Percentiles rank a stretch among this genome's conserved stretches.
phyloP scores from a whole-genome alignment of 2,888 invertebrate species.

The Uloborus plumipes region DNA sequence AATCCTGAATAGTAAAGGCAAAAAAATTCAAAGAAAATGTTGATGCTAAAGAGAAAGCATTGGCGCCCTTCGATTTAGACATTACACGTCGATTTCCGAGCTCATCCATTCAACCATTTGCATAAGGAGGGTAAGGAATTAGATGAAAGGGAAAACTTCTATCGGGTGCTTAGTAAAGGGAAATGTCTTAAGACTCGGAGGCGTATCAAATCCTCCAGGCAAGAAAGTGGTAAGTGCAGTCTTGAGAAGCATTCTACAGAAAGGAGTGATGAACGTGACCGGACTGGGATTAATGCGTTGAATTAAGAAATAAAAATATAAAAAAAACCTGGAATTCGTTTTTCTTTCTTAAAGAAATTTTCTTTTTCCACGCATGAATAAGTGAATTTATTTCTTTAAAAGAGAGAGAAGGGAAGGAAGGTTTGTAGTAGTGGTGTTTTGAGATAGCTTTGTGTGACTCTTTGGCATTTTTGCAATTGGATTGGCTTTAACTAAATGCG shows the following conservation, averaged over 20 bases:
- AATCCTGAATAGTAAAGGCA: conserved; percentile 22
- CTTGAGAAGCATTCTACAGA: conserved; percentile 26
- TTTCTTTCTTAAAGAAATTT: conserved; percentile 34
- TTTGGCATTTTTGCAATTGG: no score
- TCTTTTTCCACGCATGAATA: conserved; percentile 26
- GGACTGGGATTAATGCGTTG: conserved; percentile 36
- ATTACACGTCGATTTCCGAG: conserved; percentile 46
- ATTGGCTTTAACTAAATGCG: no score
- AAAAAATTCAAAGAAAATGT: conserved; percentile 13
- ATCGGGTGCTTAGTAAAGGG: conserved; percentile 45
- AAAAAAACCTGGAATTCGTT: conserved; percentile 37
- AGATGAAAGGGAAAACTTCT: conserved; percentile 49
- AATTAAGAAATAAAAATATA: conserved; percentile 48
- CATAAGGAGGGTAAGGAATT: conserved; percentile 58
- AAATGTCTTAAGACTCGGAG: conserved; percentile 55
- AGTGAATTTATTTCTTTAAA: conserved; percentile 31
- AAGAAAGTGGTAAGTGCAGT: conserved; percentile 55
- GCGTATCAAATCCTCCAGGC: conserved; percentile 49
- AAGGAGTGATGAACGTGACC: conserved; percentile 49
- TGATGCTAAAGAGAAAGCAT: conserved; percentile 46
- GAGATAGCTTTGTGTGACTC: conserved; percentile 1
- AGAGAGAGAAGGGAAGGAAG: not conserved
- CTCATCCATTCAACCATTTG: conserved; percentile 46
- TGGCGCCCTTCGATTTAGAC: conserved; percentile 39
- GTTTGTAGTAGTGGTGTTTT: conserved; percentile 3